phyloP scores from a whole-genome alignment of 2,888 invertebrate species.

The Endotricha flammealis region DNA sequence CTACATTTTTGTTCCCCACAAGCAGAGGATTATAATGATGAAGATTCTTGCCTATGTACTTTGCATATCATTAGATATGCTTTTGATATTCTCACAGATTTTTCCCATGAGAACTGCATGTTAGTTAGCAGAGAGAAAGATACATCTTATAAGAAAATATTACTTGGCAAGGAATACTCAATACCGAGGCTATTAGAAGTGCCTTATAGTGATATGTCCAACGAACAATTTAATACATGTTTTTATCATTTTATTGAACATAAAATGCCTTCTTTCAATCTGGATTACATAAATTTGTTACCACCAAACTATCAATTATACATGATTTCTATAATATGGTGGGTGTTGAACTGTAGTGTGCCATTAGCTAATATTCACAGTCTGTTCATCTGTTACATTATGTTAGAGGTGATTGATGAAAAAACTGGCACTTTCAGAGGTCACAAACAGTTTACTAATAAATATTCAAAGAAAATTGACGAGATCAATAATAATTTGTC shows the following conservation, averaged over 20 bases:
- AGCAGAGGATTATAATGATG: conserved; percentile 82
- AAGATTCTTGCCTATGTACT: conserved; percentile 78
- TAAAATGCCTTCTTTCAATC: conserved; percentile 51
- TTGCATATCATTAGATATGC: conserved; percentile 81
- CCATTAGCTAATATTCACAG: conserved; percentile 74
- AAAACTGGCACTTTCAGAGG: conserved; percentile 77
- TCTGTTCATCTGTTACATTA: conserved; percentile 76
- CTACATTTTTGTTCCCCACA: conserved; percentile 83
- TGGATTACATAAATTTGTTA: conserved; percentile 52
- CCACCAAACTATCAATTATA: conserved; percentile 80
- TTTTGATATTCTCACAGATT: conserved; percentile 68
- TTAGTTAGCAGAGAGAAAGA: conserved; percentile 58
- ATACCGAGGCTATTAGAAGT: conserved; percentile 35
- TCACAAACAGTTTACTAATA: conserved; percentile 62
- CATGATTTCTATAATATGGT: conserved; percentile 78
- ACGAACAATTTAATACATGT: conserved; percentile 43
- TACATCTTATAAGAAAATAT: conserved; percentile 43
- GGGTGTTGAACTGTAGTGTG: conserved; percentile 67
- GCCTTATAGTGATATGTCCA: conserved; percentile 39
- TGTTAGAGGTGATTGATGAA: conserved; percentile 77
- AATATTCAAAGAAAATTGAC: conserved; percentile 53
- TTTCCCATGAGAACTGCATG: conserved; percentile 42
- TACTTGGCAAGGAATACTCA: conserved; percentile 39
- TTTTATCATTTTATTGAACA: conserved; percentile 69
- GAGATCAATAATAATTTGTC: conserved; percentile 37